phyloP scores from a whole-genome alignment of 30 jellyfish, hydroid and myxozoan species.

The Nemopilema nomurai region DNA sequence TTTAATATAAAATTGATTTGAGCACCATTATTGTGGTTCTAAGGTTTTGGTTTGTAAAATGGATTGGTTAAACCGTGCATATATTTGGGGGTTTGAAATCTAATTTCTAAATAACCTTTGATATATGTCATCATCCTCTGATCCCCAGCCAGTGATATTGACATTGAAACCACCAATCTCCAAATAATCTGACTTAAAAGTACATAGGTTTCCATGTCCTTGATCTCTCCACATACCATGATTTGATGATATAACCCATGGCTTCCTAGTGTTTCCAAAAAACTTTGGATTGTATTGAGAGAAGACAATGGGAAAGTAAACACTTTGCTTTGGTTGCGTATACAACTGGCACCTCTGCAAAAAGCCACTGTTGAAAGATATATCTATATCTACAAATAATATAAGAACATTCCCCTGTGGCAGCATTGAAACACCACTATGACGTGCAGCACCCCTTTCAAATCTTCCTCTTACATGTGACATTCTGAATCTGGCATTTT shows the following conservation, averaged over 20 bases:
- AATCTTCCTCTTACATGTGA: slow-evolving; percentile 58
- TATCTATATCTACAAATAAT: slow-evolving; percentile 81
- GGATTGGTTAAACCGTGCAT: no score
- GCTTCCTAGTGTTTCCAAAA: slow-evolving; percentile 19
- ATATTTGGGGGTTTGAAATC: not conserved
- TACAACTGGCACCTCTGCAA: slow-evolving; percentile 72
- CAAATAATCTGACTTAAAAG: slow-evolving; percentile 76
- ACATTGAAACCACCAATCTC: slow-evolving; percentile 76
- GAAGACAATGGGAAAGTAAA: slow-evolving; percentile 85
- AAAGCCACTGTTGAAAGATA: slow-evolving; percentile 60
- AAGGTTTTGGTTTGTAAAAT: no score
- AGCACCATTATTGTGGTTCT: no score
- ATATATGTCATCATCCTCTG: slow-evolving; percentile 85
- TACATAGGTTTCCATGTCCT: slow-evolving; percentile 89
- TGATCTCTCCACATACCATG: slow-evolving; percentile 82
- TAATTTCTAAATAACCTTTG: slow-evolving; percentile 54
- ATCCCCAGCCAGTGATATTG: slow-evolving; percentile 90
- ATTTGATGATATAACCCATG: slow-evolving; percentile 33
- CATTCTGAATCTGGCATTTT: slow-evolving; percentile 19
- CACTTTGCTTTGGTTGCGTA: slow-evolving; percentile 55
- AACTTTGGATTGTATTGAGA: slow-evolving; percentile 78
- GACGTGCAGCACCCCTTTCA: slow-evolving; percentile 86
- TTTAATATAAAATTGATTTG: no score
- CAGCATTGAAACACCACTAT: slow-evolving; percentile 78
- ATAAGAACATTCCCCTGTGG: slow-evolving; percentile 61